A percentile compares a stretch with the other conserved stretches of the same genome.
phyloP scores from a whole-genome alignment of 2,888 invertebrate genomes.

The Orthonychiurus folsomi region DNA sequence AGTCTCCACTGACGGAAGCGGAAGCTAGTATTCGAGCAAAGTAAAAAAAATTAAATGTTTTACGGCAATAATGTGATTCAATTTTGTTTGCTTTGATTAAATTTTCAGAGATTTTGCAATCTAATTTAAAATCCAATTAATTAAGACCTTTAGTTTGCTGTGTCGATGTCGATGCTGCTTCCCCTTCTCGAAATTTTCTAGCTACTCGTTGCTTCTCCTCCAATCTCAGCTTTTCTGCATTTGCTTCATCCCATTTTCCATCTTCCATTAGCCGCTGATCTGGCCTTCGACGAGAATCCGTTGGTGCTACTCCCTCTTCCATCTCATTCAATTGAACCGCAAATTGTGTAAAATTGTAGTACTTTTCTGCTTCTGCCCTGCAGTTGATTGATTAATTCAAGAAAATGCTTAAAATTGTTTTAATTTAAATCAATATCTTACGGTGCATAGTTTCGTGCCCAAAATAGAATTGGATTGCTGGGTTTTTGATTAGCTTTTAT shows the following conservation, averaged over 20 bases:
- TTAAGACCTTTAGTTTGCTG: no score
- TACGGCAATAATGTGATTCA: no score
- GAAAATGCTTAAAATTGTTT: not conserved
- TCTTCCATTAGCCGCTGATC: constrained; percentile 98
- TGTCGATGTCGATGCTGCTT: no score
- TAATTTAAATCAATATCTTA: constrained; percentile 44
- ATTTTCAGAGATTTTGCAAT: no score
- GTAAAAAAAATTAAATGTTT: no score
- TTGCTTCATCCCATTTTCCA: constrained; percentile 84
- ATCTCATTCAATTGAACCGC: constrained; percentile 94
- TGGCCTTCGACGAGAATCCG: constrained; percentile 83
- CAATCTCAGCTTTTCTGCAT: constrained; percentile 68
- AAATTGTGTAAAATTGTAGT: constrained; percentile 88
- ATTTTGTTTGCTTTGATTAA: no score
- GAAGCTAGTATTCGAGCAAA: no score
- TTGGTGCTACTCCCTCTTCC: constrained; percentile 85
- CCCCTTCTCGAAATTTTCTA: constrained; percentile 9
- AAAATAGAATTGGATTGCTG: constrained; percentile 50
- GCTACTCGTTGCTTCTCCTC: constrained; percentile 84
- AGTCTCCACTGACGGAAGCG: no score
- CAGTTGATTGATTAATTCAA: not conserved
- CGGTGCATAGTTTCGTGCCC: constrained; percentile 72
- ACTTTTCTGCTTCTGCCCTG: constrained; percentile 58
- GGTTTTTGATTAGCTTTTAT: constrained; percentile 1
- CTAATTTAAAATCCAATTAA: no score